phyloP scores from a whole-genome alignment of 2,797 vertebrate genomes.

The Helicolenus hilgendorfi region DNA sequence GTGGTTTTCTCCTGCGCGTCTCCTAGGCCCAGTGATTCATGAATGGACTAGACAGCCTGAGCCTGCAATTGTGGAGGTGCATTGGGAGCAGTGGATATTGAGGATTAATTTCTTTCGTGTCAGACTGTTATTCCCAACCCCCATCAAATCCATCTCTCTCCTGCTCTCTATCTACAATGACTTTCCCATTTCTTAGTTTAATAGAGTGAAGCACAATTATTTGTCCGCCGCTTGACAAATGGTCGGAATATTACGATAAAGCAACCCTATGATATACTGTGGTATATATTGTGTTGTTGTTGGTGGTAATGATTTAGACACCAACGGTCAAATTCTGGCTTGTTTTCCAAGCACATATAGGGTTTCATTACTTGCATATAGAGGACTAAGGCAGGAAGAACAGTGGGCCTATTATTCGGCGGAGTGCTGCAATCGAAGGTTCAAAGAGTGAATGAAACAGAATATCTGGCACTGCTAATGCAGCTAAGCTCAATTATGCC shows the following conservation, averaged over 20 bases:
- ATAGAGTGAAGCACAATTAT: constrained; percentile 83
- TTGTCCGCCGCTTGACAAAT: constrained; percentile 80
- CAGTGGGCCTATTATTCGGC: constrained; percentile 44
- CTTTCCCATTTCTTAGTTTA: constrained; percentile 86
- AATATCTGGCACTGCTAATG: constrained; percentile 45
- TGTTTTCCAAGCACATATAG: constrained; percentile 50
- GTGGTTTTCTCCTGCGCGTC: constrained; percentile 83
- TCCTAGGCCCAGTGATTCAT: constrained; percentile 89
- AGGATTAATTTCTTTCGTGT: constrained; percentile 87
- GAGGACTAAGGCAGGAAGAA: constrained; percentile 31
- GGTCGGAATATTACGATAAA: constrained; percentile 69
- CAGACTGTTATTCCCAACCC: constrained; percentile 85
- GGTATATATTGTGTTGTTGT: constrained; percentile 59
- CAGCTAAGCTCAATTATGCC: constrained; percentile 33
- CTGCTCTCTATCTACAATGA: constrained; percentile 73
- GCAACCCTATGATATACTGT: constrained; percentile 68
- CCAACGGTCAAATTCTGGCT: constrained; percentile 43
- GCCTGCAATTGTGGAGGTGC: constrained; percentile 86
- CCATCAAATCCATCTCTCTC: constrained; percentile 85
- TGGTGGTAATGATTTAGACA: constrained; percentile 66
- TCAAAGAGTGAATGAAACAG: constrained; percentile 61
- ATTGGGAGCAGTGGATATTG: constrained; percentile 86
- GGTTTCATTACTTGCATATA: constrained; percentile 58
- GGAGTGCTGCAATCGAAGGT: constrained; percentile 53
- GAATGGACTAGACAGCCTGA: constrained; percentile 87